Evolutionary conservation across 2,888 invertebrate genomes (phyloP), one percentile per base, ranked within the genome.

Genomic region (Chrysina gloriosa): DNA sequence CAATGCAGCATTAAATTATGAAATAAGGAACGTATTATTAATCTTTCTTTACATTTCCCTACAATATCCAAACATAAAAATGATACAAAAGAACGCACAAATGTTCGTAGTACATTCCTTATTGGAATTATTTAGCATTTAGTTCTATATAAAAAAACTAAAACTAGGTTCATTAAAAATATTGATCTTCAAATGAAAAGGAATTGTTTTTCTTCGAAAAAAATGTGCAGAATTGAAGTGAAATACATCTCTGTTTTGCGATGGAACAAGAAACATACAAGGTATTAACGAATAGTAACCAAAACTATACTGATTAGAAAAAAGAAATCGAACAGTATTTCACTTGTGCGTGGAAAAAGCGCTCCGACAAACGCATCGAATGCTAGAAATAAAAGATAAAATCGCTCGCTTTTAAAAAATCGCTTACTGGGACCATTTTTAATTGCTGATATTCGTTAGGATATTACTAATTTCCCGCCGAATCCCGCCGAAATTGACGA

Each of bases 371-470:
- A n/a, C n/a, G n/a, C n/a, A n/a, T n/a, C n/a, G n/a, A n/a, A n/a
- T n/a, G n/a, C n/a, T 29, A 48, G 54, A 48, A 65, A 54, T 11
- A 63, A 50, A 4, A 50, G 27, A 34, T n/a, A 29, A 39, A 27
- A 52, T 25, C 50, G 23, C 39, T 48, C 11, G 39, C 64, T 39
- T 64, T 25, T 64, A 50, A 16, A 39, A 47, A 34, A 68, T 65
- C 50, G 73, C 73, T 72, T 73, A 71, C 73, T 70, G 73, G 73
- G 73, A 73, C 73, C 73, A 73, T 72, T 56, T 70, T 73, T 58
- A 72, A 73, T 72, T 73, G 72, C 72, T 70, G 67, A 70, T 68
- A 66, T 73, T 61, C 9, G 14, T 39, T 42, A 42, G 16, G 5
- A 27, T 9, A 7, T 42, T 3, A 19, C 16, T 31, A 50, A 52